phyloP scores from a whole-genome alignment of 1,140 invertebrate species.

The Hypsibius dujardini region DNA sequence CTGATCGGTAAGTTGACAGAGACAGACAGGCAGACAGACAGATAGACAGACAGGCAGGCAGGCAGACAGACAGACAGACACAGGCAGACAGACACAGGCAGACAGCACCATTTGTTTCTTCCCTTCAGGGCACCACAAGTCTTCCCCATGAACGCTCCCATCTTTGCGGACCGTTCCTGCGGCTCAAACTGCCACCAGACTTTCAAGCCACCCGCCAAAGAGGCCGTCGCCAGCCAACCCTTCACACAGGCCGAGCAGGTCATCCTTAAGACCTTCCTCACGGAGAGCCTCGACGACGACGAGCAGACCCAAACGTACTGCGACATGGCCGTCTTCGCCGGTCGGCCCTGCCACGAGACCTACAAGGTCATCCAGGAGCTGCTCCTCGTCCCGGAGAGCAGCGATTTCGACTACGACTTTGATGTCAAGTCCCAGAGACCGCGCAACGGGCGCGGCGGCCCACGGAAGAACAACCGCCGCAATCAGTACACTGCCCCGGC shows the following conservation, averaged over 20 bases:
- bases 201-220: too few relatives aligned
- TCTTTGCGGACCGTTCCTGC: background rate
- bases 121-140: conserved; percentile 3
- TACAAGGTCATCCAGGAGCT: background rate
- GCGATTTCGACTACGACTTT: too few relatives aligned
- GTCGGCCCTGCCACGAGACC: background rate
- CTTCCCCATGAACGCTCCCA: background rate
- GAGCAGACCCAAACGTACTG: conserved; percentile 10
- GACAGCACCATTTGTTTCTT: too few relatives aligned
- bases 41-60: too few relatives aligned
- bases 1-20: background rate
- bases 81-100: too few relatives aligned
- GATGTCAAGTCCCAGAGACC: too few relatives aligned
- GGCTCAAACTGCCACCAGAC: background rate
- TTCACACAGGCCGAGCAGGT: background rate
- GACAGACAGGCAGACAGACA: background rate
- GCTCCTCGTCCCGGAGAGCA: background rate
- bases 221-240: background rate
- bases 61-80: too few relatives aligned
- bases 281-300: background rate
- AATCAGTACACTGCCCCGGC: background rate
- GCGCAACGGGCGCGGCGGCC: background rate
- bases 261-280: conserved; percentile 11
- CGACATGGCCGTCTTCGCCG: background rate
- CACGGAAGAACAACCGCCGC: background rate